phyloP scores from a whole-genome alignment of 2,888 invertebrate species.

The Leucophenga montana region DNA sequence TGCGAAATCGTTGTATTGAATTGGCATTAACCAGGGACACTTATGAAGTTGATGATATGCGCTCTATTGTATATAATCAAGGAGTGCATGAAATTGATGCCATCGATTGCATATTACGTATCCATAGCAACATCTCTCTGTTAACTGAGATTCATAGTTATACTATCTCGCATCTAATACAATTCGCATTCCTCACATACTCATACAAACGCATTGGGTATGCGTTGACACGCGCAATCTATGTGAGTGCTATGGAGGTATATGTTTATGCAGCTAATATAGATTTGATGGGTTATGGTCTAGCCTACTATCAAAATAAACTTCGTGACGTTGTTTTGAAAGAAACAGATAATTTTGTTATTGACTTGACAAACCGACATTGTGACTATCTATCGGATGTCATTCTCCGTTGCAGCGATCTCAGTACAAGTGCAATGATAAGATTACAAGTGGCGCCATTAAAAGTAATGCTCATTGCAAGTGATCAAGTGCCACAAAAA shows the following conservation, averaged over 20 bases:
- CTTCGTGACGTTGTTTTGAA: conserved; percentile 65
- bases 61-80: conserved; percentile 74
- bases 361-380: not conserved
- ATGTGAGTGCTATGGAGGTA: conserved; percentile 71
- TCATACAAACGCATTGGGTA: conserved; percentile 69
- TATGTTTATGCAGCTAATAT: conserved; percentile 70
- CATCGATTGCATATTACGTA: conserved; percentile 73
- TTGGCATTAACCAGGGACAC: conserved; percentile 75
- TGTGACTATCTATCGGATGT: conserved; percentile 57
- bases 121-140: conserved; percentile 71
- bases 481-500: conserved; percentile 29
- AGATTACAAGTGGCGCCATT: conserved; percentile 67
- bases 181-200: conserved; percentile 67
- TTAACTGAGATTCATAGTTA: conserved; percentile 69
- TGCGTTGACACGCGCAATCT: conserved; percentile 64
- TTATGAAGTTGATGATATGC: conserved; percentile 73
- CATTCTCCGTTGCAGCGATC: conserved; percentile 59
- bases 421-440: conserved; percentile 61
- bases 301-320: conserved; percentile 70
- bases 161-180: conserved; percentile 69
- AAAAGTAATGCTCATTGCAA: conserved; percentile 49
- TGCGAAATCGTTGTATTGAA: conserved; percentile 98
- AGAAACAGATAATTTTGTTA: conserved; percentile 49
- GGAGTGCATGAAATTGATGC: conserved; percentile 73
- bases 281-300: conserved; percentile 71